Evolutionary conservation across 2,797 vertebrate genomes (phyloP).

Genomic region (Danio choprae): DNA sequence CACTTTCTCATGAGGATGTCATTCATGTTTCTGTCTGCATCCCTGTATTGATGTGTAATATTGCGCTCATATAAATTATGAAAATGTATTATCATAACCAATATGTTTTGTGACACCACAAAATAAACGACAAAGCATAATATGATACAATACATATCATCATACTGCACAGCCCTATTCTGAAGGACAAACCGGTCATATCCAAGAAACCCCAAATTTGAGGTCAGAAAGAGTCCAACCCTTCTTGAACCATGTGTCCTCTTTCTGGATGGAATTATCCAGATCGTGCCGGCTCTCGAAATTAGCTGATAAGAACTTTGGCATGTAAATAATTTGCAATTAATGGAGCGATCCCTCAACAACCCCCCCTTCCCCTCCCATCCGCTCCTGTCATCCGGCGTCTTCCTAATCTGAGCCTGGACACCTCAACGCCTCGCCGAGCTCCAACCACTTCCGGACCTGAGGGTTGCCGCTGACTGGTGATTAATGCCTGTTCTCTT

Average conservation of each 20-base stretch:
- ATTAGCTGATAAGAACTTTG: conserved; percentile 50
- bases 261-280: conserved; percentile 15
- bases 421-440: conserved; percentile 47
- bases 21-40: no score
- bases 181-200: neutral
- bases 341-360: conserved; percentile 45
- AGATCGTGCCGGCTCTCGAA: conserved; percentile 35
- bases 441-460: conserved; percentile 45
- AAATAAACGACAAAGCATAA: no score
- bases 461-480: conserved; percentile 38
- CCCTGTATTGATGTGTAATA: no score
- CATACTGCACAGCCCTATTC: no score
- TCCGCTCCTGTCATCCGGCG: conserved; percentile 24
- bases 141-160: no score
- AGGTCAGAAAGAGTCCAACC: conserved; percentile 47
- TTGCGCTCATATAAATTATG: no score
- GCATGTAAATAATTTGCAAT: conserved; percentile 51
- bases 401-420: conserved; percentile 49
- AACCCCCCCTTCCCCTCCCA: neutral
- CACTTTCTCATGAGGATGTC: no score
- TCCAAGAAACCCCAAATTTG: conserved; percentile 24
- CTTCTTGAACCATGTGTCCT: conserved; percentile 15
- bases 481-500: conserved; percentile 66
- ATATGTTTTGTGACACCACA: no score
- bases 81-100: no score